Conservation (phyloP, 2,888 invertebrate species). For the Villa cingulata region DNA sequence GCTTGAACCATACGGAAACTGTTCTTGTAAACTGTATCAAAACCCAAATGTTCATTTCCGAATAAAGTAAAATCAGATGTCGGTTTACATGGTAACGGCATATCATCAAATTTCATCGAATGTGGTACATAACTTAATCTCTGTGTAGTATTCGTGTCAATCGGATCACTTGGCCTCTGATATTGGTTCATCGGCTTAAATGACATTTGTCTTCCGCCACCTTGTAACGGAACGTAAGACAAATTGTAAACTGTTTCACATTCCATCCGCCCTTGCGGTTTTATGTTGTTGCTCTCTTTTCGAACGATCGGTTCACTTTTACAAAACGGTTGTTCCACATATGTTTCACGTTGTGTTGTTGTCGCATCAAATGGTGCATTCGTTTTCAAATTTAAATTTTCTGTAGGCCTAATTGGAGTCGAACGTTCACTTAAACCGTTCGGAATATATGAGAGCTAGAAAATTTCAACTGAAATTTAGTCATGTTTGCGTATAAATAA, state of each 20-base stretch:
- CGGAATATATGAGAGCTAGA: background rate
- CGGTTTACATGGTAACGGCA: conserved; percentile 21
- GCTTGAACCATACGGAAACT: background rate
- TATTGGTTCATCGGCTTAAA: conserved; percentile 7
- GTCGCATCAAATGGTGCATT: conserved; percentile 55
- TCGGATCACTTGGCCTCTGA: conserved; percentile 16
- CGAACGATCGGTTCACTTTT: conserved; percentile 25
- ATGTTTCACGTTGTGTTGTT: conserved; percentile 62
- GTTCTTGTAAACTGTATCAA: conserved; percentile 18
- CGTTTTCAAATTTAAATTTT: conserved; percentile 41
- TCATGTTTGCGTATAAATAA: background rate
- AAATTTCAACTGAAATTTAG: too few species aligned
- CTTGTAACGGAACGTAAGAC: conserved; percentile 26
- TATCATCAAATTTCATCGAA: conserved; percentile 26
- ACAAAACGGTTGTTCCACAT: conserved; percentile 46
- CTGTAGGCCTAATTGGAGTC: conserved; percentile 43
- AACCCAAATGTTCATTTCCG: conserved; percentile 15
- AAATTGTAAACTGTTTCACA: conserved; percentile 30
- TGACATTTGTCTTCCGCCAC: background rate
- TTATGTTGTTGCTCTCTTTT: conserved; percentile 20
- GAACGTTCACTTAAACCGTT: background rate
- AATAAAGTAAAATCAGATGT: conserved; percentile 22
- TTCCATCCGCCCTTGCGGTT: conserved; percentile 25
- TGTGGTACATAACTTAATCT: conserved; percentile 38
- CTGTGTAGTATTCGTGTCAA: conserved; percentile 41